A percentile compares a stretch with the other conserved stretches of the same genome.
phyloP scores from a whole-genome alignment of 2,888 invertebrate species.

The Acleris sparsana region DNA sequence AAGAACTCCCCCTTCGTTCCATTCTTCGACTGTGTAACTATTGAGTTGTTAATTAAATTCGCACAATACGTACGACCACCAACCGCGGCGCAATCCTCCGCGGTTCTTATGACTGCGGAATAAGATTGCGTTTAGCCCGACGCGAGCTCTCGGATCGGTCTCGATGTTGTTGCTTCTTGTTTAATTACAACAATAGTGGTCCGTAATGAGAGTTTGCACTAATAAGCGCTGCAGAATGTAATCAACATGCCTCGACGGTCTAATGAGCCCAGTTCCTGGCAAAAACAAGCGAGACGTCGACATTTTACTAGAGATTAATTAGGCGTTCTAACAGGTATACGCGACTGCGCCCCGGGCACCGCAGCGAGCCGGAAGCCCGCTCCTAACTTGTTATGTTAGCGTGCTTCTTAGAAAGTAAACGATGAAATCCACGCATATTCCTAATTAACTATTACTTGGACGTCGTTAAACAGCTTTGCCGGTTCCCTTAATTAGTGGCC shows the following conservation, averaged over 20 bases:
- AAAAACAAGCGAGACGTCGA: slow-evolving; percentile 76
- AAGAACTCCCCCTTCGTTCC: slow-evolving; percentile 71
- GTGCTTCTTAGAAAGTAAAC: slow-evolving; percentile 59
- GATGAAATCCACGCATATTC: slow-evolving; percentile 43
- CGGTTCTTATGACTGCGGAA: slow-evolving; percentile 50
- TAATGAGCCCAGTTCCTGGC: slow-evolving; percentile 81
- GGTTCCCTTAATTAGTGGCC: slow-evolving; percentile 30
- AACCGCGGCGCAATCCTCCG: slow-evolving; percentile 40
- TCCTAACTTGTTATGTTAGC: slow-evolving; percentile 59
- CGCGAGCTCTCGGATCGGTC: slow-evolving; percentile 52
- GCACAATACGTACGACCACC: slow-evolving; percentile 61
- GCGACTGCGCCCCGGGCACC: slow-evolving; percentile 54
- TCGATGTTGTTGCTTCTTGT: slow-evolving; percentile 75
- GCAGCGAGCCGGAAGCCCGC: slow-evolving; percentile 55
- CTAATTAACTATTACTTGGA: slow-evolving; percentile 28
- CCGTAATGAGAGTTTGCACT: slow-evolving; percentile 83
- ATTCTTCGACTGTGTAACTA: slow-evolving; percentile 60
- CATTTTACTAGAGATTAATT: slow-evolving; percentile 82
- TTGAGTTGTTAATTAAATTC: slow-evolving; percentile 82
- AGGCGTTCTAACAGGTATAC: slow-evolving; percentile 69
- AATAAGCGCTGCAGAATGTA: slow-evolving; percentile 83
- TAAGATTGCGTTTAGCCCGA: slow-evolving; percentile 59
- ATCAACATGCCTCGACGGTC: slow-evolving; percentile 82
- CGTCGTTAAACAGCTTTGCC: slow-evolving; percentile 27
- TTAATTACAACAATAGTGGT: slow-evolving; percentile 83